Conservation (phyloP, 2,113 vertebrate genomes). For the Scomber scombrus region DNA sequence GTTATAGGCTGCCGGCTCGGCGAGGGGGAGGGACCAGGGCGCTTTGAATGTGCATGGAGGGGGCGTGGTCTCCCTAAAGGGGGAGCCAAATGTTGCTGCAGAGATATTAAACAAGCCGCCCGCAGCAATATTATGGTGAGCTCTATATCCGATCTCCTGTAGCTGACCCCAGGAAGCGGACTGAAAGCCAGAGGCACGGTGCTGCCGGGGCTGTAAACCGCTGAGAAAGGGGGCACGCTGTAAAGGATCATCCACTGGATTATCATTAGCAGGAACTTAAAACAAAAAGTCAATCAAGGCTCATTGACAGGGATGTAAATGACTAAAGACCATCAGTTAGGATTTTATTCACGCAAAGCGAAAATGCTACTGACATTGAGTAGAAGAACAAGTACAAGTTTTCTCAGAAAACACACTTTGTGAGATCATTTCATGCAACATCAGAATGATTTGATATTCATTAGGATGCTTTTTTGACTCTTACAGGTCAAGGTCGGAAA, state of each 20-base stretch:
- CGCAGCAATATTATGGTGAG: constrained; percentile 50
- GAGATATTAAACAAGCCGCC: constrained; percentile 67
- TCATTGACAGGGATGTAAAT: neutral
- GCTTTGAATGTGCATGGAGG: constrained; percentile 47
- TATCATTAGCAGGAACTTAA: constrained; percentile 28
- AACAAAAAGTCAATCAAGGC: constrained; percentile 20
- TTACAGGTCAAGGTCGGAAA: neutral
- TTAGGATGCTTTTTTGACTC: neutral
- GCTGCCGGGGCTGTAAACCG: constrained; percentile 43
- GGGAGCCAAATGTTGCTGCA: constrained; percentile 55
- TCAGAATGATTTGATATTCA: neutral
- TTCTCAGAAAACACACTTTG: neutral
- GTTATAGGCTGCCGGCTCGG: constrained; percentile 78
- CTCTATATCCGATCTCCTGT: constrained; percentile 57
- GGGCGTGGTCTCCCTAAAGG: constrained; percentile 54
- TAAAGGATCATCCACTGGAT: constrained; percentile 43
- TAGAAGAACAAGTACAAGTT: too few species aligned
- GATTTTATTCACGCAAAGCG: neutral
- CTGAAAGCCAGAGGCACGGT: constrained; percentile 25
- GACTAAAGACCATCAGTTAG: neutral
- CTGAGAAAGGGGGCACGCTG: constrained; percentile 24
- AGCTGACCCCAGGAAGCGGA: constrained; percentile 41
- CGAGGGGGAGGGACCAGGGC: constrained; percentile 64
- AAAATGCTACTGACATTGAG: neutral
- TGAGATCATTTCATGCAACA: neutral